Base-by-base conservation (phyloP, 2,797 vertebrate species). In the Propithecus deckenii region DNA sequence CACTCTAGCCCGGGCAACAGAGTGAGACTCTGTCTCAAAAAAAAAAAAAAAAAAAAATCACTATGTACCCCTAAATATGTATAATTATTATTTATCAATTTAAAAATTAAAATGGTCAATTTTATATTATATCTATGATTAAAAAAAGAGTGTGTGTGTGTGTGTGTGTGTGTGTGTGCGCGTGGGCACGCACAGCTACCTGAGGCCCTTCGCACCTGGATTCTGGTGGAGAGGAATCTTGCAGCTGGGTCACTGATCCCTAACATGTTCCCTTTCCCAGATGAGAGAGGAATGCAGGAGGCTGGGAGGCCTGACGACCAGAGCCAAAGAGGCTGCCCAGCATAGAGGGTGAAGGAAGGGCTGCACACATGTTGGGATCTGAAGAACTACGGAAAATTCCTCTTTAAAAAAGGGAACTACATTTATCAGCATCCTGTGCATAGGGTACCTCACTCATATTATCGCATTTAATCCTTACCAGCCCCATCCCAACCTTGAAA, bases 251-350 rank as follows among this genome's bases (percentile, higher is more conserved):
- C 67, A 69, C 38, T 81, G 55, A 74, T 28, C 11, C 63, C 32
- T 18, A 22, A 9, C 57, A 18, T 10, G 52, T 78, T 35, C 52
- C 30, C 48, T 72, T 52, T 76, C 59, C 55, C 11, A 4, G 28
- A 63, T 15, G 28, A 75, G 18, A 11, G 69, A 43, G 55, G 30
- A 65, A 22, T 32, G 32, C 10, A 48, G 71, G 61, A 95, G 75
- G 25, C 22, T 20, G n/a, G 46, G 59, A 69, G 28, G 10, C 35
- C 63, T 57, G 81, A 90, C 1, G 3, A n/a, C 46, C 20, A 15
- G 15, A 30, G 28, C 13, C 10, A 18, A 30, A 17, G n/a, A 30
- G 52, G 52, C 38, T 3, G 0, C 22, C 32, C 25, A 1, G 20
- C 55, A 55, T 3, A 18, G 25, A n/a, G 6, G 0, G 4, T 23